These are phyloP conservation scores for Rotaria sp. DNA, from an alignment of 2,888 invertebrate genomes.

Conservation along the genomic window DNA sequence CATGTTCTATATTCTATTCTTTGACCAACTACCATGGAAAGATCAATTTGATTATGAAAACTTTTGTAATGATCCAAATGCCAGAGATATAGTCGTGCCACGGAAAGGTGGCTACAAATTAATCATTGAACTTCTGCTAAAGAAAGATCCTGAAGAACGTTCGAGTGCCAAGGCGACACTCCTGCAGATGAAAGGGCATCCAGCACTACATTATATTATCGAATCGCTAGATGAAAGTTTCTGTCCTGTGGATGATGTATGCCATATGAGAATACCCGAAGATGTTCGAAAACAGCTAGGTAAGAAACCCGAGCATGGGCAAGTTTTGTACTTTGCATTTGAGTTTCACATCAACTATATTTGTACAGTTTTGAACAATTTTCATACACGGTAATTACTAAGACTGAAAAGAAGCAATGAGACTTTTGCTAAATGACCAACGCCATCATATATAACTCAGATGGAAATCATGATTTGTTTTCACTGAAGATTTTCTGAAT, in stretches of 20 bases:
- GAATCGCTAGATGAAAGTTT: neutral
- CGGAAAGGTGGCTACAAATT: neutral
- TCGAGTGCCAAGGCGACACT: neutral
- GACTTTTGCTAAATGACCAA: too few relatives aligned
- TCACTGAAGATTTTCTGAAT: too few relatives aligned
- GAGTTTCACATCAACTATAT: too few relatives aligned
- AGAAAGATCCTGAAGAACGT: neutral
- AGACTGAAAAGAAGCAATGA: too few relatives aligned
- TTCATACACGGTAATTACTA: too few relatives aligned
- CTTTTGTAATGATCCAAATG: neutral
- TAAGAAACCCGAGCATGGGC: neutral
- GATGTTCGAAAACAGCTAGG: neutral
- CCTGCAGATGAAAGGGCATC: neutral
- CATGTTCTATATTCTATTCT: neutral
- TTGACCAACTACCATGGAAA: neutral
- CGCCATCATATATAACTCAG: too few relatives aligned
- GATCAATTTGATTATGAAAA: neutral
- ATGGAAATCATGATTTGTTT: too few relatives aligned
- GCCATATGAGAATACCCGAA: neutral
- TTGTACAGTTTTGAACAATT: too few relatives aligned
- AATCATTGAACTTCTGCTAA: neutral
- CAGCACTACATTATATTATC: neutral
- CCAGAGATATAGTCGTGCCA: neutral
- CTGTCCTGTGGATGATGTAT: neutral
- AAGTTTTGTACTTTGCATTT: neutral